A percentile compares a stretch with the other conserved stretches of the same genome.
phyloP scores from a whole-genome alignment of 1,140 invertebrate species.

The Hypsibius dujardini region DNA sequence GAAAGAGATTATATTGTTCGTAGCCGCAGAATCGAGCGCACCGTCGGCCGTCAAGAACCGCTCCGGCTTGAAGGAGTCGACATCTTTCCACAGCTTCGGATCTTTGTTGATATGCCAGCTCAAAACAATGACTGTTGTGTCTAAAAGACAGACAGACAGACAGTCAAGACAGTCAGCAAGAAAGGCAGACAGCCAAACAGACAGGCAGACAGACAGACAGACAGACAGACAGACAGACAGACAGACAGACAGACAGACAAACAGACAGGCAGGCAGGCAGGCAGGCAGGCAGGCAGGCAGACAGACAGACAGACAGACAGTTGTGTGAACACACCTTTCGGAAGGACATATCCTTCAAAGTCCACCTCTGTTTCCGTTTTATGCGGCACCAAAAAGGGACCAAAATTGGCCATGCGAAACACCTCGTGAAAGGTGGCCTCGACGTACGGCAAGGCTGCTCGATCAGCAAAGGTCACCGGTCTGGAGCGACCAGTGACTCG shows the following conservation, averaged over 20 bases:
- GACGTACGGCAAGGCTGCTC: background rate
- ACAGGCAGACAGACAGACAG: too few species aligned
- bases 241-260: too few species aligned
- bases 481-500: slow-evolving; percentile 26
- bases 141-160: too few species aligned
- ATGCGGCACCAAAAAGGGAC: slow-evolving; percentile 31
- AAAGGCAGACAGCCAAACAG: too few species aligned
- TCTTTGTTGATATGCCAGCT: slow-evolving; percentile 55
- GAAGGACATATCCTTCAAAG: slow-evolving; percentile 28
- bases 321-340: slow-evolving; percentile 32
- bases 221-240: too few species aligned
- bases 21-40: slow-evolving; percentile 30
- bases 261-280: too few species aligned
- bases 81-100: slow-evolving; percentile 47
- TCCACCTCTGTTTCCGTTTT: slow-evolving; percentile 29
- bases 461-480: slow-evolving; percentile 24
- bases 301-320: too few species aligned
- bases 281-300: too few species aligned
- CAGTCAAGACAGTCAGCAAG: too few species aligned
- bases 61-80: slow-evolving; percentile 54
- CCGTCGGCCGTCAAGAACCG: slow-evolving; percentile 48
- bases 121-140: slow-evolving; percentile 60
- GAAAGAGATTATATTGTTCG: background rate
- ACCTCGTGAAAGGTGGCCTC: slow-evolving; percentile 3
- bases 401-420: slow-evolving; percentile 25